A percentile compares a stretch with the other conserved stretches of the same genome.
These are phyloP conservation scores for Leptodirus hochenwartii DNA, from an alignment of 2,888 invertebrate species.

Conservation along the genomic window DNA sequence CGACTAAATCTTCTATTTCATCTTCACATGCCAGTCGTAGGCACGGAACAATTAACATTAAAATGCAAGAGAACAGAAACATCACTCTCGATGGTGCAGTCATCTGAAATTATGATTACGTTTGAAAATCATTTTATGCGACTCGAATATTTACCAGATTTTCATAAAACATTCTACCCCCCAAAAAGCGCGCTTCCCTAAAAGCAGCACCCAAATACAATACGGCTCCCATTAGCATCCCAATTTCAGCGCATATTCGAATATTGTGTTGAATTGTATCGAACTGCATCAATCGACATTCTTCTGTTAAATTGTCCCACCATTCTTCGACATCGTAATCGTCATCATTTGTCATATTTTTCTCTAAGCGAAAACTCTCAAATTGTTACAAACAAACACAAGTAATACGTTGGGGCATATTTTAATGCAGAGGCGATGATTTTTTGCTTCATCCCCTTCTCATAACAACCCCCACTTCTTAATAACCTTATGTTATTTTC, in stretches of 20 bases:
- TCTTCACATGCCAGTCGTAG: slow-evolving; percentile 70
- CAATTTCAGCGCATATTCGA: slow-evolving; percentile 58
- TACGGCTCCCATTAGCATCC: slow-evolving; percentile 66
- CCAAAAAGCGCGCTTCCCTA: slow-evolving; percentile 78
- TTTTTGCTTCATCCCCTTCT: too few species aligned
- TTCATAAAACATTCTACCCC: slow-evolving; percentile 85
- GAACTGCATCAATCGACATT: slow-evolving; percentile 51
- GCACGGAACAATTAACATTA: slow-evolving; percentile 73
- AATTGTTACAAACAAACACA: too few species aligned
- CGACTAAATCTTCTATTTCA: slow-evolving; percentile 77
- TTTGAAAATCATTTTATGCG: neutral
- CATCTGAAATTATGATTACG: slow-evolving; percentile 35
- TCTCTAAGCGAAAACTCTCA: too few species aligned
- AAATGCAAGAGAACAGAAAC: slow-evolving; percentile 82
- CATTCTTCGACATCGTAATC: slow-evolving; percentile 41
- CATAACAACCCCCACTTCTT: too few species aligned
- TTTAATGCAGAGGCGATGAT: too few species aligned
- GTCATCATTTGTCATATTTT: slow-evolving; percentile 14
- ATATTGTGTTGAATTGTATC: slow-evolving; percentile 40
- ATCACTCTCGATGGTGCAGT: slow-evolving; percentile 81
- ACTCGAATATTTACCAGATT: slow-evolving; percentile 74
- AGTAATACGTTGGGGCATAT: too few species aligned
- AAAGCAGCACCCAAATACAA: slow-evolving; percentile 70
- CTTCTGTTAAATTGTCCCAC: slow-evolving; percentile 55
- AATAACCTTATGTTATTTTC: too few species aligned